phyloP scores from a whole-genome alignment of 2,888 invertebrate genomes.

The Leuctra nigra region DNA sequence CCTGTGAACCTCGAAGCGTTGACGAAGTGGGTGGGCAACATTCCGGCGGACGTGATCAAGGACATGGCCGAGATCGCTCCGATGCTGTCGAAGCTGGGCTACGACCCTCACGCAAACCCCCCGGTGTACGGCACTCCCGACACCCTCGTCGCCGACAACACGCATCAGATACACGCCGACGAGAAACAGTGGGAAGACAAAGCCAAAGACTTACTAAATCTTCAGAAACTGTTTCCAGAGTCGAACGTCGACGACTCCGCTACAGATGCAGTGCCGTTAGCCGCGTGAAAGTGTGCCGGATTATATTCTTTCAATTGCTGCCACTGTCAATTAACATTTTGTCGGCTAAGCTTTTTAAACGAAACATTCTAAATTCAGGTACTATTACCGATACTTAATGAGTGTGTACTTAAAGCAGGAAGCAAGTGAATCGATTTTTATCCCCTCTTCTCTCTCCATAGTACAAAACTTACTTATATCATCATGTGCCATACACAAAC shows the following conservation, averaged over 20 bases:
- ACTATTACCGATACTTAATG: not conserved
- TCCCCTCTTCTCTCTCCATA: too few species aligned
- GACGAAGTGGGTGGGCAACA: constrained; percentile 83
- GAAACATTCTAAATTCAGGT: not conserved
- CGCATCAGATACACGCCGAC: constrained; percentile 37
- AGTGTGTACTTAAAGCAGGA: not conserved
- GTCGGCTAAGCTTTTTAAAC: not conserved
- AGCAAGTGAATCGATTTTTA: not conserved
- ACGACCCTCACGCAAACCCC: constrained; percentile 95
- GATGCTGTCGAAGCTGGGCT: constrained; percentile 83
- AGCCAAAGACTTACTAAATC: constrained; percentile 30
- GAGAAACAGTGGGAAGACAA: constrained; percentile 31
- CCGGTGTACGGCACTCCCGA: constrained; percentile 89
- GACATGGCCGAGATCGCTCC: constrained; percentile 93
- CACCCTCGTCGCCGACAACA: constrained; percentile 62
- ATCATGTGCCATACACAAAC: too few species aligned
- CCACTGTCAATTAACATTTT: not conserved
- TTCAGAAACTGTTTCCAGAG: constrained; percentile 22
- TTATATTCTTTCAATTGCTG: not conserved
- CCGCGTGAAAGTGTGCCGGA: not conserved
- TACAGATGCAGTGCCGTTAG: constrained; percentile 21
- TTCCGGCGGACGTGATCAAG: constrained; percentile 83
- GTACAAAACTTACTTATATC: too few species aligned
- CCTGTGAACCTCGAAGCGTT: constrained; percentile 96
- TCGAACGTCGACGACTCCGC: constrained; percentile 24